Evolutionary conservation across 2,113 vertebrate species (phyloP).

Genomic region (Narcine bancroftii): DNA sequence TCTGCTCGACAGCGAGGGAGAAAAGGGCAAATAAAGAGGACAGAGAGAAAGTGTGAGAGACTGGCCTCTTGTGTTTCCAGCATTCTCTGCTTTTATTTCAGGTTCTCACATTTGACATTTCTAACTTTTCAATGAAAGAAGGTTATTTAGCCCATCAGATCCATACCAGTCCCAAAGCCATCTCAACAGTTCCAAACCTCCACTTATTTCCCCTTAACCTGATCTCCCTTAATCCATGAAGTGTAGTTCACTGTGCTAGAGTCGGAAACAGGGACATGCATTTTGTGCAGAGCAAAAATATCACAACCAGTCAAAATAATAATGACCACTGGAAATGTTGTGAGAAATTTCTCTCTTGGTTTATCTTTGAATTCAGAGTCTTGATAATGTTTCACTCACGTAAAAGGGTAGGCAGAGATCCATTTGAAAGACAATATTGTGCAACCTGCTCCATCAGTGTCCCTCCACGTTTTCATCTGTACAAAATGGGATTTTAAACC

Average conservation of each 20-base stretch:
- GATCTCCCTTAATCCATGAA: neutral
- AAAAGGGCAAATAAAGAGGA: neutral
- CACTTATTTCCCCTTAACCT: too few species aligned
- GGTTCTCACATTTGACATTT: too few species aligned
- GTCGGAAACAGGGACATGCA: neutral
- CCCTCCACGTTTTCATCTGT: neutral
- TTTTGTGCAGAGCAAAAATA: neutral
- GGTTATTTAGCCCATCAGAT: too few species aligned
- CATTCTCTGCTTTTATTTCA: too few species aligned
- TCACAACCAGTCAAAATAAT: neutral
- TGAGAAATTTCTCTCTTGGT: too few species aligned
- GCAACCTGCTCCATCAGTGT: neutral
- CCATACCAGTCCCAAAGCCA: too few species aligned
- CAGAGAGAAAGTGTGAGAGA: too few species aligned
- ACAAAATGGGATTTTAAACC: neutral
- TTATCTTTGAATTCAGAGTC: too few species aligned
- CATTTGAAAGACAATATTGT: neutral
- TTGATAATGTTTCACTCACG: neutral
- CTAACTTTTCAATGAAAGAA: too few species aligned
- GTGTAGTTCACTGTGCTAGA: neutral
- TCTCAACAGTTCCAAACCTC: too few species aligned
- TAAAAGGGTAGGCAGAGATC: neutral
- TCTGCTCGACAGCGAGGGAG: neutral
- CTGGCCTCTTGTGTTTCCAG: too few species aligned
- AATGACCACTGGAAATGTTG: neutral